Conservation (phyloP, 2,888 invertebrate genomes). For the Synergus laeviventris region DNA sequence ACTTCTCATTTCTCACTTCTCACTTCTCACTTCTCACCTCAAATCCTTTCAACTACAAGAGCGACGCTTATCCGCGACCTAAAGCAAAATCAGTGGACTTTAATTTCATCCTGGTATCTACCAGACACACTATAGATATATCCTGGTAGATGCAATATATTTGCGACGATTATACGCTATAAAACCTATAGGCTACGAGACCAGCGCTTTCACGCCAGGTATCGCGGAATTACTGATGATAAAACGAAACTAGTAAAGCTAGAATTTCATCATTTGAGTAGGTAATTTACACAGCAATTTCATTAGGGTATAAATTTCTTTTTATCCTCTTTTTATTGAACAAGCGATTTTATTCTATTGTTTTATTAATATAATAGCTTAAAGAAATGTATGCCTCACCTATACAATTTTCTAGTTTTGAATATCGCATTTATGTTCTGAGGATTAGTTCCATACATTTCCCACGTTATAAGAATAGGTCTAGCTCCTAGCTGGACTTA, state of each 20-base stretch:
- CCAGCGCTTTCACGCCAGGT: background rate
- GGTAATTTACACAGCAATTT: background rate
- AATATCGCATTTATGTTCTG: background rate
- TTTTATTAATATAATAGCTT: too few relatives aligned
- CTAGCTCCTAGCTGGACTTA: background rate
- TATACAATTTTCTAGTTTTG: background rate
- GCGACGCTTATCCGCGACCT: background rate
- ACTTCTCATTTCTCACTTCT: constrained; percentile 20
- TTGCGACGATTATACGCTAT: constrained; percentile 8
- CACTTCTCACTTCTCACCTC: constrained; percentile 7
- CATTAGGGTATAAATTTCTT: background rate
- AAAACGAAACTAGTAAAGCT: background rate
- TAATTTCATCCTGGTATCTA: constrained; percentile 9
- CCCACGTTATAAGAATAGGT: background rate
- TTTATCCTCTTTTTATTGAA: background rate
- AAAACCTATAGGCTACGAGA: background rate
- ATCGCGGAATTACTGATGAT: background rate
- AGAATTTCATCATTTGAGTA: background rate
- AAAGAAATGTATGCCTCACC: background rate
- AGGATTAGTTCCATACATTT: background rate
- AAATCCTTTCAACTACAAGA: constrained; percentile 20
- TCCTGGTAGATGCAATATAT: constrained; percentile 22
- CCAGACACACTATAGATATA: too few relatives aligned
- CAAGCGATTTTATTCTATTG: too few relatives aligned
- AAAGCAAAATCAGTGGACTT: constrained; percentile 14